A percentile compares a stretch with the other conserved stretches of the same genome.
Conservation (phyloP, 2,797 vertebrate genomes). For the Myioborus melanocephalus region DNA sequence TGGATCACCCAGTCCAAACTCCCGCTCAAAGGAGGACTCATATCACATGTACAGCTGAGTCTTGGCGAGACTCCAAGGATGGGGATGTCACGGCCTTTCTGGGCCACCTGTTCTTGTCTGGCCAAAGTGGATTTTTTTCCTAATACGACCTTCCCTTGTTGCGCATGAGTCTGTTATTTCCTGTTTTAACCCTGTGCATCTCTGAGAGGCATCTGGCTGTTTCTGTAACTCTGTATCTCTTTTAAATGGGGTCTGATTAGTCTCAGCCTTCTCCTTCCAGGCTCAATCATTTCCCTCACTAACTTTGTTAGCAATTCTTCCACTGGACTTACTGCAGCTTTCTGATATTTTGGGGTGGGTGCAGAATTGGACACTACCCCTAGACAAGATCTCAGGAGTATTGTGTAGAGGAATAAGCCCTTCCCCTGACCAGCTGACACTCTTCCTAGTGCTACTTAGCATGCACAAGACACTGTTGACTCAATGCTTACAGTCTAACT, state of each 20-base stretch:
- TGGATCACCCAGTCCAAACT: background rate
- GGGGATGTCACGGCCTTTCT: background rate
- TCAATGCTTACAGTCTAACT: background rate
- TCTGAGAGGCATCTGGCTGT: background rate
- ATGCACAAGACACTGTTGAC: background rate
- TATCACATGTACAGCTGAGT: accelerated
- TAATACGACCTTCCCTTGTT: background rate
- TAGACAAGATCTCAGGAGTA: background rate
- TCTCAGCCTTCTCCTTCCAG: background rate
- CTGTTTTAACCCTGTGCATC: background rate
- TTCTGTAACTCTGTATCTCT: background rate
- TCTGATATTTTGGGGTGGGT: background rate
- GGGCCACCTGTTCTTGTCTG: background rate
- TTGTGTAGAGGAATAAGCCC: background rate
- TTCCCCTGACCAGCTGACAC: background rate
- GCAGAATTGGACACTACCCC: background rate
- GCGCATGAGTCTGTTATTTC: background rate
- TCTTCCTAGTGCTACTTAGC: background rate
- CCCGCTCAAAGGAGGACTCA: background rate
- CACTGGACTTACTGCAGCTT: background rate
- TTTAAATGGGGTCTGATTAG: background rate
- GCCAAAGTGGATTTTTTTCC: background rate
- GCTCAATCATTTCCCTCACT: background rate
- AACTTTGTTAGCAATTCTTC: background rate
- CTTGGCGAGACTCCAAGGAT: background rate